These are phyloP conservation scores for Hedychridium roseum DNA, from an alignment of 2,888 invertebrate genomes.

Conservation along the genomic window DNA sequence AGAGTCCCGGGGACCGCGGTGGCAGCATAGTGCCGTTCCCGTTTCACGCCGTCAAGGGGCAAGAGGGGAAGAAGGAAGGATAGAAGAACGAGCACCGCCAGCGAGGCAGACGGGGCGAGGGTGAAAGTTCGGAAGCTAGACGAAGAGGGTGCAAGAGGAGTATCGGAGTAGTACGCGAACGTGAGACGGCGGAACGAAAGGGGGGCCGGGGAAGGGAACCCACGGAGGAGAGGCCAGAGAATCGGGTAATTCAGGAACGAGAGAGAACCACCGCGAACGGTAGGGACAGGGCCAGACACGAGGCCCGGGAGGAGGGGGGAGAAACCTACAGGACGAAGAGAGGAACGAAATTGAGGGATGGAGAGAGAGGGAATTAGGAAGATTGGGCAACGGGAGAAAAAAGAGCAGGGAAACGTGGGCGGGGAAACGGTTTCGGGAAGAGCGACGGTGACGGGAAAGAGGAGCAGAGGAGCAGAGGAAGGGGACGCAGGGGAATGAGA, in stretches of 20 bases:
- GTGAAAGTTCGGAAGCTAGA: no score
- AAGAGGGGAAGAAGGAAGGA: conserved; percentile 1
- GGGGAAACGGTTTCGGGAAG: no score
- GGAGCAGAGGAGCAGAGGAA: neutral
- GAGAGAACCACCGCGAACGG: no score
- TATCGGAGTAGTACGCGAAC: no score
- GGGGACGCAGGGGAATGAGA: neutral
- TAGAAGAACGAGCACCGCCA: conserved; percentile 7
- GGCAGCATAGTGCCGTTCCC: no score
- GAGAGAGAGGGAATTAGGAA: conserved; percentile 1
- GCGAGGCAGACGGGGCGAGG: neutral
- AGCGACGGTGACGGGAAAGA: conserved; percentile 6
- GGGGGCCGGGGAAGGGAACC: neutral
- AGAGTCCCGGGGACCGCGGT: no score
- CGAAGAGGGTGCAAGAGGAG: no score
- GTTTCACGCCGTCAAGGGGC: conserved; percentile 4
- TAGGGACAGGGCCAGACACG: no score
- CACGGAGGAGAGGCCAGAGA: neutral
- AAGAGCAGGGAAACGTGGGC: neutral
- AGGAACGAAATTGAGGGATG: neutral
- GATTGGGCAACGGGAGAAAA: conserved; percentile 2
- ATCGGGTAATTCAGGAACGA: neutral
- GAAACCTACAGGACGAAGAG: neutral
- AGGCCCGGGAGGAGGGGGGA: neutral
- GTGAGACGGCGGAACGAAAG: no score